phyloP scores from a whole-genome alignment of 2,797 vertebrate species.

The Parauchenoglanis ngamensis region DNA sequence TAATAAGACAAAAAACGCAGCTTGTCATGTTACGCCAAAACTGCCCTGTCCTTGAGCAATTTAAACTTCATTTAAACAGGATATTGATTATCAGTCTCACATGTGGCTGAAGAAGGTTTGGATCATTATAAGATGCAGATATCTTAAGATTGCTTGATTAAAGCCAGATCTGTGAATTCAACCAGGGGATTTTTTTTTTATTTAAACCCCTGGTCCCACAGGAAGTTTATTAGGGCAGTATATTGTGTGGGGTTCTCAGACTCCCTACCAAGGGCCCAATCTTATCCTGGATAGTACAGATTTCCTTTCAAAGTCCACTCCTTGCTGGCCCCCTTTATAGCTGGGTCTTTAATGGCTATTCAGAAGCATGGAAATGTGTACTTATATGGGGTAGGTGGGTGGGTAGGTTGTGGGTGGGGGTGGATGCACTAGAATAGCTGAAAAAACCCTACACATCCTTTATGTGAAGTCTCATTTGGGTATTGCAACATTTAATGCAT shows the following conservation, averaged over 20 bases:
- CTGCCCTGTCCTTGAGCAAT: too few relatives aligned
- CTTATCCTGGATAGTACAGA: slow-evolving; percentile 52
- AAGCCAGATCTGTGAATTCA: background rate
- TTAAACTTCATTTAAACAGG: background rate
- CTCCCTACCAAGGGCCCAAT: slow-evolving; percentile 44
- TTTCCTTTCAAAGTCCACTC: slow-evolving; percentile 59
- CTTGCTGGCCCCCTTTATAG: slow-evolving; percentile 52
- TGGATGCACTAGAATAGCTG: slow-evolving; percentile 25
- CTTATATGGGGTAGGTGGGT: slow-evolving; percentile 51
- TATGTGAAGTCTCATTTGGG: slow-evolving; percentile 41
- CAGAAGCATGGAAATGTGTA: slow-evolving; percentile 56
- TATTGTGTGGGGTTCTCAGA: slow-evolving; percentile 21
- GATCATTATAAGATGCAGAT: too few relatives aligned
- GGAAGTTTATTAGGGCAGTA: slow-evolving; percentile 41
- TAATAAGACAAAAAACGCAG: background rate
- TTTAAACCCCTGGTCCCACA: slow-evolving; percentile 20
- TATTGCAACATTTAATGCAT: slow-evolving; percentile 47
- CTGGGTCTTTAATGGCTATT: slow-evolving; percentile 57
- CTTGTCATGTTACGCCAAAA: background rate
- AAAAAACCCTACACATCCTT: slow-evolving; percentile 29
- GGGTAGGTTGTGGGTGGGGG: slow-evolving; percentile 40
- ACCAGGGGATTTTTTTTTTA: background rate
- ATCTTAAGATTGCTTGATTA: background rate
- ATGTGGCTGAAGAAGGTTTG: background rate
- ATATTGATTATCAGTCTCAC: background rate